Evolutionary conservation across 2,797 vertebrate genomes (phyloP).

Genomic region (Sebastes reedi): DNA sequence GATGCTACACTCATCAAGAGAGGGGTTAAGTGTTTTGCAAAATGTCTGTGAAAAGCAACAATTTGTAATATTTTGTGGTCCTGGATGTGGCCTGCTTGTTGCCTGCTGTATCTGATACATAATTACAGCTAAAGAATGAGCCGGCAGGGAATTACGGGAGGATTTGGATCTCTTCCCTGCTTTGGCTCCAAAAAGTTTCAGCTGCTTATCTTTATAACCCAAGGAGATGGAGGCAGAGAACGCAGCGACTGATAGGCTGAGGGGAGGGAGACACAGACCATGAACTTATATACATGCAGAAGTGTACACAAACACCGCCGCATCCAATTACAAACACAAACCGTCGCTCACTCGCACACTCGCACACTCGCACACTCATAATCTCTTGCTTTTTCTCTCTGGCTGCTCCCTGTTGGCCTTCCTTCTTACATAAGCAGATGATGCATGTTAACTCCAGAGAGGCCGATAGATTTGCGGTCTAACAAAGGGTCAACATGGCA

Average conservation of each 20-base stretch:
- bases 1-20: conserved; percentile 23
- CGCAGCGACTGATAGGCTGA: conserved; percentile 20
- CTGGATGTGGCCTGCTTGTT: conserved; percentile 36
- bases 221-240: conserved; percentile 52
- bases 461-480: neutral
- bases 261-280: conserved; percentile 7
- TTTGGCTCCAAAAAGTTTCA: conserved; percentile 54
- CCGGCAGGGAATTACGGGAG: conserved; percentile 52
- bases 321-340: conserved; percentile 49
- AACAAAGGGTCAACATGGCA: conserved; percentile 16
- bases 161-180: conserved; percentile 42
- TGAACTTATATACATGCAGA: conserved; percentile 30
- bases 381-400: conserved; percentile 35
- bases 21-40: conserved; percentile 13
- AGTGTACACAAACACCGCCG: conserved; percentile 47
- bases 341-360: conserved; percentile 21
- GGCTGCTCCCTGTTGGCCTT: conserved; percentile 15
- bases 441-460: conserved; percentile 21
- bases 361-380: conserved; percentile 29
- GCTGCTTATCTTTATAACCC: conserved; percentile 56
- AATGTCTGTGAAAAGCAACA: conserved; percentile 34
- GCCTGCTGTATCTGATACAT: conserved; percentile 58
- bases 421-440: conserved; percentile 50
- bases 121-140: conserved; percentile 63
- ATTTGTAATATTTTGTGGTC: conserved; percentile 28